phyloP scores from a whole-genome alignment of 2,888 invertebrate species.

The Ditula angustiorana region DNA sequence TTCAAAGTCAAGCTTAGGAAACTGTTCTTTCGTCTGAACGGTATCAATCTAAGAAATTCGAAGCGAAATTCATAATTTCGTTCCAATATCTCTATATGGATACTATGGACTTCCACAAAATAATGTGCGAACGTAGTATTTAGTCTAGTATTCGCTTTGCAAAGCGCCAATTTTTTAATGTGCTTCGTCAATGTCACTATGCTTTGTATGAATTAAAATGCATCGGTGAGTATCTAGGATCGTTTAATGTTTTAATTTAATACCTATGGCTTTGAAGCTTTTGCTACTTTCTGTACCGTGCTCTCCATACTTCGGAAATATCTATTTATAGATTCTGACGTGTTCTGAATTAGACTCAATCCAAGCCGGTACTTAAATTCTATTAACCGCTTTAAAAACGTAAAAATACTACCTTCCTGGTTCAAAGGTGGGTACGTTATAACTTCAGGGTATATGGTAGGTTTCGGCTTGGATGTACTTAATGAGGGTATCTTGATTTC shows the following conservation, averaged over 20 bases:
- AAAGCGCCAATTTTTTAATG: too few relatives aligned
- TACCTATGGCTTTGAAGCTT: conserved; percentile 54
- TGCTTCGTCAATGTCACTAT: neutral
- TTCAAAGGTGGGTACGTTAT: conserved; percentile 73
- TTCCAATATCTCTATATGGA: too few relatives aligned
- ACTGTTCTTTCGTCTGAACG: too few relatives aligned
- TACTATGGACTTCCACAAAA: too few relatives aligned
- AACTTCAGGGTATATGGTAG: conserved; percentile 64
- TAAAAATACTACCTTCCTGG: conserved; percentile 80
- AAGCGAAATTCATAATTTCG: too few relatives aligned
- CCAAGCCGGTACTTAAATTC: conserved; percentile 89
- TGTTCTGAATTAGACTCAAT: conserved; percentile 88
- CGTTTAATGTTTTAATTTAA: conserved; percentile 30
- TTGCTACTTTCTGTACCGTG: conserved; percentile 59
- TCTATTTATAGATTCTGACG: conserved; percentile 88
- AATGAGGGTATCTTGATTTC: conserved; percentile 51
- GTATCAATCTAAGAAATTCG: too few relatives aligned
- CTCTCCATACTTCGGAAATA: conserved; percentile 87
- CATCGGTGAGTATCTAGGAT: conserved; percentile 46
- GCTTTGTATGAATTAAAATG: conserved; percentile 33
- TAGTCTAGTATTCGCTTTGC: too few relatives aligned
- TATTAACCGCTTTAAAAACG: conserved; percentile 87
- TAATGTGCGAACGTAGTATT: too few relatives aligned
- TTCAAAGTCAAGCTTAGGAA: too few relatives aligned
- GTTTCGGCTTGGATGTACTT: conserved; percentile 52